Percentiles rank a stretch among this genome's conserved stretches.
Conservation (phyloP, 1,140 invertebrate genomes). For the Drosophila repleta region DNA sequence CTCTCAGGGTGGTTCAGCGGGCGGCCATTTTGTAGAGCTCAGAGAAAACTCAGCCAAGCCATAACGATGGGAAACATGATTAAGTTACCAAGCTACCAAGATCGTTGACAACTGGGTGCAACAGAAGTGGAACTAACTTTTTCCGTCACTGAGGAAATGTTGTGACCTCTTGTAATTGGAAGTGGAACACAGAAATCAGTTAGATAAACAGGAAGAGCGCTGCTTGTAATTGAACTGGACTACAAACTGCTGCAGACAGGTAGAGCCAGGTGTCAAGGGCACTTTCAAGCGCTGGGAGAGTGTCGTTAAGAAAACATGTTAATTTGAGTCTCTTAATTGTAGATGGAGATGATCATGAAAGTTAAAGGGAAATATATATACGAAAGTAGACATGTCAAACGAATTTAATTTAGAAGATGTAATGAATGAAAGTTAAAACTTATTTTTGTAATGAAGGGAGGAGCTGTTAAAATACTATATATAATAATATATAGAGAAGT, state of each 20-base stretch:
- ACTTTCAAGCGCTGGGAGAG: conserved; percentile 40
- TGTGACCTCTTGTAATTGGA: conserved; percentile 35
- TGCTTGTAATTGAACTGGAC: conserved; percentile 6
- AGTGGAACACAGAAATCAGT: conserved; percentile 70
- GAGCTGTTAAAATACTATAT: no score
- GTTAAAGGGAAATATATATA: not conserved
- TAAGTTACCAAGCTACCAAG: conserved; percentile 19
- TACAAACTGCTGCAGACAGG: conserved; percentile 19
- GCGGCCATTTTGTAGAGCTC: conserved; percentile 61
- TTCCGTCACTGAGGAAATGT: conserved; percentile 42
- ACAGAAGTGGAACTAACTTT: conserved; percentile 40
- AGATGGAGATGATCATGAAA: not conserved
- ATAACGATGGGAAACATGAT: conserved; percentile 11
- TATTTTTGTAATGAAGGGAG: no score
- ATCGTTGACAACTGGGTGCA: conserved; percentile 56
- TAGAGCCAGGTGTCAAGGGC: conserved; percentile 71
- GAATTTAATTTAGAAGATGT: not conserved
- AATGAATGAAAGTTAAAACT: no score
- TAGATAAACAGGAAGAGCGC: conserved; percentile 65
- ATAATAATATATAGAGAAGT: no score
- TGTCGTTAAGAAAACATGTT: not conserved
- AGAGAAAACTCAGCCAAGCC: conserved; percentile 3
- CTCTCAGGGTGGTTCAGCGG: conserved; percentile 50
- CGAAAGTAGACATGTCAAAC: not conserved
- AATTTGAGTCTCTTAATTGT: conserved; percentile 6